A percentile compares a stretch with the other conserved stretches of the same genome.
Conservation (phyloP, 2,797 vertebrate species). For the Coregonus suidteri region DNA sequence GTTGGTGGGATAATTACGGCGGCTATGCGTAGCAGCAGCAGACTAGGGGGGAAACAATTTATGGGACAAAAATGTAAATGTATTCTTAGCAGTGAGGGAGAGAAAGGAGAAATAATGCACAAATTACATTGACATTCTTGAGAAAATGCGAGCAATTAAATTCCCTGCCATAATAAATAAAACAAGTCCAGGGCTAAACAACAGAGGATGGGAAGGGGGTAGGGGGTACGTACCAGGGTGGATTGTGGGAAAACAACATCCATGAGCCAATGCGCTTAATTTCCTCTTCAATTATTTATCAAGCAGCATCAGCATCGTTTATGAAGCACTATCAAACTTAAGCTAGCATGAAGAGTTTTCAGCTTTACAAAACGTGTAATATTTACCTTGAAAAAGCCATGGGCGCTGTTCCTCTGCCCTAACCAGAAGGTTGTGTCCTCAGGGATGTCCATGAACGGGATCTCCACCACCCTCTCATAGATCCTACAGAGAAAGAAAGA, state of each 20-base stretch:
- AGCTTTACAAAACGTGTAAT: neutral
- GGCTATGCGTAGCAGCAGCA: slow-evolving; percentile 52
- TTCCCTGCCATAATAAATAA: slow-evolving; percentile 56
- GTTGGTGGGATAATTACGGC: slow-evolving; percentile 64
- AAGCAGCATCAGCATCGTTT: slow-evolving; percentile 26
- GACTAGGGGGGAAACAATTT: slow-evolving; percentile 59
- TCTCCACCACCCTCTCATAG: slow-evolving; percentile 94
- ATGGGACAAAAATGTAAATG: slow-evolving; percentile 40
- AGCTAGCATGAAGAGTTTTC: neutral
- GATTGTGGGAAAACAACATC: slow-evolving; percentile 22
- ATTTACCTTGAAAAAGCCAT: slow-evolving; percentile 94
- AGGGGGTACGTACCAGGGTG: slow-evolving; percentile 18
- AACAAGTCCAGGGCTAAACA: neutral
- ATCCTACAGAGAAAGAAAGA: slow-evolving; percentile 78
- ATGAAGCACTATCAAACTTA: slow-evolving; percentile 17
- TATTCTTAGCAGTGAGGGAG: slow-evolving; percentile 27
- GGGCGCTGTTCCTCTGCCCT: slow-evolving; percentile 92
- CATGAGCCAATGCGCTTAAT: slow-evolving; percentile 29
- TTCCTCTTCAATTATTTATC: slow-evolving; percentile 21
- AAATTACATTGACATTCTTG: slow-evolving; percentile 59
- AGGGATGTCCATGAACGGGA: slow-evolving; percentile 89
- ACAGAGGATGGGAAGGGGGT: slow-evolving; percentile 9
- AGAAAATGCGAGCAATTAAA: slow-evolving; percentile 63
- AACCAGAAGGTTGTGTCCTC: slow-evolving; percentile 90
- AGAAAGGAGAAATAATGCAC: slow-evolving; percentile 27